phyloP scores from a whole-genome alignment of 2,888 invertebrate genomes.

The Periphyllus acericola region DNA sequence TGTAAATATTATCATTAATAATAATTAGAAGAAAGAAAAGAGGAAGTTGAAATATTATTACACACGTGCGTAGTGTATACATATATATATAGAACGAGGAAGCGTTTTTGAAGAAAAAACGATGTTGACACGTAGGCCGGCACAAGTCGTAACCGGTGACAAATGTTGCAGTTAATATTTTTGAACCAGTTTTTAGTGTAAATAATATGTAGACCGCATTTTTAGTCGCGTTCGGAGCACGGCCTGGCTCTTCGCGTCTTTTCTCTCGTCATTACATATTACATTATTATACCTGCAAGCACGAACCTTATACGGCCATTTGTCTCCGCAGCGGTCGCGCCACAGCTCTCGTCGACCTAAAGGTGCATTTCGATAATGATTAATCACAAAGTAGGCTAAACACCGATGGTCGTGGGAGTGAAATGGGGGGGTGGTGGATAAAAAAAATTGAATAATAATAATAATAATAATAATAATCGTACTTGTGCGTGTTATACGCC shows the following conservation, averaged over 20 bases:
- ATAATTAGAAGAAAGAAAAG: neutral
- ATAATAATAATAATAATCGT: neutral
- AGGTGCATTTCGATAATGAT: constrained; percentile 31
- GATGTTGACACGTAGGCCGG: neutral
- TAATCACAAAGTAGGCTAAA: constrained; percentile 32
- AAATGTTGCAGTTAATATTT: neutral
- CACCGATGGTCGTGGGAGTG: constrained; percentile 38
- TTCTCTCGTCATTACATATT: neutral
- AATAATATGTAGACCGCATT: neutral
- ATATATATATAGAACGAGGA: neutral
- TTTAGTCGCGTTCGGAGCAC: neutral
- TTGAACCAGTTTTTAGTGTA: neutral
- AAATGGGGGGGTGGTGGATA: constrained; percentile 17
- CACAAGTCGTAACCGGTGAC: too few species aligned
- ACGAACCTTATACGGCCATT: constrained; percentile 34
- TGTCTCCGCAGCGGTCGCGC: constrained; percentile 8
- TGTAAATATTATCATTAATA: neutral
- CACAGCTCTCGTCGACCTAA: neutral
- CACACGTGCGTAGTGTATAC: neutral
- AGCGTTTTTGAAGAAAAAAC: neutral
- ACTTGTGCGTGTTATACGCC: neutral
- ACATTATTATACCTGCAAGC: neutral
- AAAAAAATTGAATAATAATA: too few species aligned
- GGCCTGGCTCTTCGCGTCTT: neutral
- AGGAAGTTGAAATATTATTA: neutral